Conservation (phyloP, 2,797 vertebrate genomes). For the Geotrypetes seraphini region DNA sequence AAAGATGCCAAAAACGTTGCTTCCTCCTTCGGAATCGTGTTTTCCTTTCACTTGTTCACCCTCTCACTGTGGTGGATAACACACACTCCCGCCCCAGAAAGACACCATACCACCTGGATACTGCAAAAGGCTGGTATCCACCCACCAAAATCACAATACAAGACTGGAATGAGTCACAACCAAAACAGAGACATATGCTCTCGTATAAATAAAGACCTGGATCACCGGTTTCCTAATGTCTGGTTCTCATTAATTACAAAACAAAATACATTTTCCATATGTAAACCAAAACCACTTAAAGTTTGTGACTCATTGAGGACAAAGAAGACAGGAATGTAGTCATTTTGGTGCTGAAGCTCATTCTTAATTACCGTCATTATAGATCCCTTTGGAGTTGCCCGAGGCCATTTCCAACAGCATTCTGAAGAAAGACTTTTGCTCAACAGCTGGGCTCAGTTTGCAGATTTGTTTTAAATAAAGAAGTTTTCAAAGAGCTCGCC, state of each 20-base stretch:
- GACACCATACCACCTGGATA: conserved; percentile 37
- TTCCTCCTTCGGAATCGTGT: too few relatives aligned
- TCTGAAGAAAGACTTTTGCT: conserved; percentile 35
- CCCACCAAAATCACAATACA: conserved; percentile 47
- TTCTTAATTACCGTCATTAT: conserved; percentile 29
- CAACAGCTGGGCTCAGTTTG: conserved; percentile 64
- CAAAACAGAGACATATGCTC: conserved; percentile 56
- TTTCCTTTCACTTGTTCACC: conserved; percentile 31
- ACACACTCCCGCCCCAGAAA: conserved; percentile 42
- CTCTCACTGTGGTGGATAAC: conserved; percentile 24
- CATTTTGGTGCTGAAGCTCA: conserved; percentile 25
- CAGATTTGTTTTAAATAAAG: conserved; percentile 51
- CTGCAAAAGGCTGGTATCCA: conserved; percentile 45
- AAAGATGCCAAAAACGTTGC: too few relatives aligned
- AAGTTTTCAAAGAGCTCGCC: conserved; percentile 51
- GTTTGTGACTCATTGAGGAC: conserved; percentile 31
- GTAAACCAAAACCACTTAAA: conserved; percentile 33
- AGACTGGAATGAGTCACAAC: conserved; percentile 52
- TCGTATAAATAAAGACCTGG: conserved; percentile 52
- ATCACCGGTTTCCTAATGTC: conserved; percentile 44
- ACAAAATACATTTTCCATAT: conserved; percentile 54
- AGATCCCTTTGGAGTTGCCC: conserved; percentile 1
- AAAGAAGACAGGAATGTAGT: conserved; percentile 31
- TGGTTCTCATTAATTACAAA: conserved; percentile 57
- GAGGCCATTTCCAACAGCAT: conserved; percentile 18